A percentile compares a stretch with the other conserved stretches of the same genome.
phyloP scores from a whole-genome alignment of 2,888 invertebrate genomes.

The Drosophila putrida region DNA sequence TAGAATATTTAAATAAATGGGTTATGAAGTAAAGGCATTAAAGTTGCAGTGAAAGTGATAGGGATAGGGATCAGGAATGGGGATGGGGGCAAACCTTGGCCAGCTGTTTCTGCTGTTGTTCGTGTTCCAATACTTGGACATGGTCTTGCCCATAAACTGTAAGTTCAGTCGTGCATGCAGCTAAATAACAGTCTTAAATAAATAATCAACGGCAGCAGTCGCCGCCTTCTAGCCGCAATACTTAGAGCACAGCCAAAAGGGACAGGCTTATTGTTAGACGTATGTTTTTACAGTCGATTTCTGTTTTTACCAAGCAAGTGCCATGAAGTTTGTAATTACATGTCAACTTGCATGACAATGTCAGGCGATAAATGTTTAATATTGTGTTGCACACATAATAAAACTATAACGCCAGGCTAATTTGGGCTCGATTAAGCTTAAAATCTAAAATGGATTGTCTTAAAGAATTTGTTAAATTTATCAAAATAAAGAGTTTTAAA shows the following conservation, averaged over 20 bases:
- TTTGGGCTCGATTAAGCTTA: too few relatives aligned
- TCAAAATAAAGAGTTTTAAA: too few relatives aligned
- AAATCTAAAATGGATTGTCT: too few relatives aligned
- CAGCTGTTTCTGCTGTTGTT: conserved; percentile 45
- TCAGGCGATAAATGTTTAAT: conserved; percentile 29
- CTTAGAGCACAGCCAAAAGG: conserved; percentile 5
- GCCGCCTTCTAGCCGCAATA: background rate
- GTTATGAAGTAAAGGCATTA: conserved; percentile 38
- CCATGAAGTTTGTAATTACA: conserved; percentile 4
- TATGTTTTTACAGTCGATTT: conserved; percentile 11
- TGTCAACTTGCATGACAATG: conserved; percentile 16
- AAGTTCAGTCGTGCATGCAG: conserved; percentile 46
- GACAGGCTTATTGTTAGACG: background rate
- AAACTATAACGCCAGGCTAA: too few relatives aligned
- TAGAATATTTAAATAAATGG: conserved; percentile 66
- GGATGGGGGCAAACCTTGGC: conserved; percentile 28
- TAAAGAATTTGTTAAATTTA: too few relatives aligned
- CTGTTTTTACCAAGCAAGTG: conserved; percentile 5
- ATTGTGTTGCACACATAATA: background rate
- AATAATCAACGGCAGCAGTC: conserved; percentile 51
- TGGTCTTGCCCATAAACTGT: conserved; percentile 53
- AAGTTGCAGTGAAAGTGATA: background rate
- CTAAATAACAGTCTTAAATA: conserved; percentile 64
- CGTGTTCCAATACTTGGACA: conserved; percentile 17
- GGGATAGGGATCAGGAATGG: background rate